Evolutionary conservation across 2,888 invertebrate species (phyloP).

Genomic region (Leptothorax acervorum): DNA sequence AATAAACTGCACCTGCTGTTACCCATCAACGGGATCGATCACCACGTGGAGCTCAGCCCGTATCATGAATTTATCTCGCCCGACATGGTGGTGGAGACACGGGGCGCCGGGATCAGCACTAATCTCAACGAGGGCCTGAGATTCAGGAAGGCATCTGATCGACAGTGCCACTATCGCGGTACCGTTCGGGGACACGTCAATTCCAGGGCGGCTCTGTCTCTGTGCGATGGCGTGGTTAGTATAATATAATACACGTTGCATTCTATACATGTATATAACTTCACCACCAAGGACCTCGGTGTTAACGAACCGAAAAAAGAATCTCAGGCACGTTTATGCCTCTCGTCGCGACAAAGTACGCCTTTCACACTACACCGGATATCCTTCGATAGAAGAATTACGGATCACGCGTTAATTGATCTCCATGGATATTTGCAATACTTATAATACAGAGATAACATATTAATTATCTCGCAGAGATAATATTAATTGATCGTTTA

Average conservation of each 20-base stretch:
- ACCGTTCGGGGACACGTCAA: constrained; percentile 83
- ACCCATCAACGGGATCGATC: constrained; percentile 80
- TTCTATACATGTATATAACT: background rate
- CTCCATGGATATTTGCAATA: background rate
- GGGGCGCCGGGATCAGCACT: constrained; percentile 86
- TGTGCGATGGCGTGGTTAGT: constrained; percentile 86
- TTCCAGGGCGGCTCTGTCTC: constrained; percentile 86
- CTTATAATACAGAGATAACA: too few species aligned
- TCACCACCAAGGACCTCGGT: background rate
- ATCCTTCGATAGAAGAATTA: background rate
- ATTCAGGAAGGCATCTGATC: constrained; percentile 76
- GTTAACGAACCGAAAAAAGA: constrained; percentile 27
- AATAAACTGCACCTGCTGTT: constrained; percentile 80
- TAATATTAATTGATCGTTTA: constrained; percentile 1
- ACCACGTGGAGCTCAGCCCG: constrained; percentile 86
- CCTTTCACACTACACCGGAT: background rate
- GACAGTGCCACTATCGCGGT: constrained; percentile 87
- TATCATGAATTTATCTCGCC: constrained; percentile 87
- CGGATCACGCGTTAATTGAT: background rate
- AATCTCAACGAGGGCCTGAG: constrained; percentile 79
- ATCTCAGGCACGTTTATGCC: background rate
- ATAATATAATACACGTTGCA: background rate
- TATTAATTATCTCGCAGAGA: background rate
- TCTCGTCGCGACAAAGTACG: background rate
- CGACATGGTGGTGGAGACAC: constrained; percentile 91